phyloP scores from a whole-genome alignment of 1,140 invertebrate genomes.

The Drosophila lacertosa region DNA sequence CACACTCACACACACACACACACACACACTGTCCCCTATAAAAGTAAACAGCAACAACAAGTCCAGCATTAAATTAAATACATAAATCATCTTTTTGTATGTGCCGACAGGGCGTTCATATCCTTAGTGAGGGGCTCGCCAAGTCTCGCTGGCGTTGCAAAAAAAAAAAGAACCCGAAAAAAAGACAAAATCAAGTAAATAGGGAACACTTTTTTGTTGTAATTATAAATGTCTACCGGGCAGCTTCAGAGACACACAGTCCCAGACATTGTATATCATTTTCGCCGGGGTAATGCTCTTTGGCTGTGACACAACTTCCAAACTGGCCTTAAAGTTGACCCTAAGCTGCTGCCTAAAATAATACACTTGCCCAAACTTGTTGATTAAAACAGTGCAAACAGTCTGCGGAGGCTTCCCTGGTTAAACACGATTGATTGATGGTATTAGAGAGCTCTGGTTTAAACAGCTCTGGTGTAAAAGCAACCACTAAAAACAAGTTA shows the following conservation, averaged over 20 bases:
- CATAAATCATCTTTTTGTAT: constrained; percentile 77
- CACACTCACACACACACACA: constrained; percentile 48
- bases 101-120: constrained; percentile 54
- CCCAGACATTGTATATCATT: constrained; percentile 63
- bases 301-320: constrained; percentile 21
- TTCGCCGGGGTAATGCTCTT: constrained; percentile 47
- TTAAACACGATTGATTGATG: neutral
- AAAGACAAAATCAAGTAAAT: constrained; percentile 24
- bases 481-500: neutral
- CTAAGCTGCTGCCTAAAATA: constrained; percentile 8
- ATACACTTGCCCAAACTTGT: constrained; percentile 29
- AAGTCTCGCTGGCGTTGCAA: constrained; percentile 20
- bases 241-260: constrained; percentile 24
- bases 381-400: no score
- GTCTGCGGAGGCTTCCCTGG: no score
- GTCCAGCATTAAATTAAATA: constrained; percentile 77
- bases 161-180: constrained; percentile 19
- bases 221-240: constrained; percentile 69
- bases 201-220: constrained; percentile 55
- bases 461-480: no score
- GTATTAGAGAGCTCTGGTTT: no score
- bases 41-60: constrained; percentile 29
- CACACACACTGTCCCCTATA: constrained; percentile 53
- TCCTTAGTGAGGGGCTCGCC: constrained; percentile 23
- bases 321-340: constrained; percentile 21